Conservation (phyloP, 2,888 invertebrate genomes). For the Dolomedes plantarius region DNA sequence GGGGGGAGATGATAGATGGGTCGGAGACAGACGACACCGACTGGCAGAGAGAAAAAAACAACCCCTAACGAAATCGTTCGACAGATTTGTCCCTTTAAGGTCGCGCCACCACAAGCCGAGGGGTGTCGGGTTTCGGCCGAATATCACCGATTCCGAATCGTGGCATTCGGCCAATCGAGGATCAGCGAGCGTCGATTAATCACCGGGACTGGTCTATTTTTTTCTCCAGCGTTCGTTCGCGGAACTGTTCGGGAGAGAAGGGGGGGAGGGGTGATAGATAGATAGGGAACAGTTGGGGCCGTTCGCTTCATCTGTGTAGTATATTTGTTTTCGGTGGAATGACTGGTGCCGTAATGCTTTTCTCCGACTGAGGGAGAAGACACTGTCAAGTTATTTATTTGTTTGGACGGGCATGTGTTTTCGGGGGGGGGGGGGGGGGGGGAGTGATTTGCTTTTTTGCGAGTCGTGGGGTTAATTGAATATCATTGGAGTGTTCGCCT, state of each 20-base stretch:
- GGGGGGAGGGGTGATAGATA: constrained; percentile 58
- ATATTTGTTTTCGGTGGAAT: constrained; percentile 54
- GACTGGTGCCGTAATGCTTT: constrained; percentile 25
- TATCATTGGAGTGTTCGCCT: neutral
- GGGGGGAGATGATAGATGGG: constrained; percentile 42
- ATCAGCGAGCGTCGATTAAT: constrained; percentile 70
- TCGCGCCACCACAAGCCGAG: constrained; percentile 32
- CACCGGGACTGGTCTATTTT: constrained; percentile 37
- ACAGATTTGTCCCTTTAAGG: constrained; percentile 69
- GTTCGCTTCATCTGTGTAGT: constrained; percentile 31
- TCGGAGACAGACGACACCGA: constrained; percentile 31
- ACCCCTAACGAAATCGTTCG: constrained; percentile 50
- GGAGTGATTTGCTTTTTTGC: constrained; percentile 11
- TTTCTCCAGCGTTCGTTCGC: constrained; percentile 21
- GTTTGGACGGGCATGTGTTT: constrained; percentile 16
- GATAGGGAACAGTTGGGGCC: constrained; percentile 35
- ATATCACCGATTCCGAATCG: constrained; percentile 59
- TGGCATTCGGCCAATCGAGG: constrained; percentile 66
- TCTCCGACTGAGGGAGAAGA: neutral
- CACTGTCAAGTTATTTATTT: constrained; percentile 15
- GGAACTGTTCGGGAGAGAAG: constrained; percentile 44
- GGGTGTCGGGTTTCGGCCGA: constrained; percentile 58
- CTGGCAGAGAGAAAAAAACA: constrained; percentile 20
- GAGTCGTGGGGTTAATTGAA: constrained; percentile 7
- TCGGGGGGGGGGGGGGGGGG: neutral